Evolutionary conservation across 1,140 invertebrate genomes (phyloP), one percentile per base, ranked within the genome.

Genomic region (Sycophaga agraensis): DNA sequence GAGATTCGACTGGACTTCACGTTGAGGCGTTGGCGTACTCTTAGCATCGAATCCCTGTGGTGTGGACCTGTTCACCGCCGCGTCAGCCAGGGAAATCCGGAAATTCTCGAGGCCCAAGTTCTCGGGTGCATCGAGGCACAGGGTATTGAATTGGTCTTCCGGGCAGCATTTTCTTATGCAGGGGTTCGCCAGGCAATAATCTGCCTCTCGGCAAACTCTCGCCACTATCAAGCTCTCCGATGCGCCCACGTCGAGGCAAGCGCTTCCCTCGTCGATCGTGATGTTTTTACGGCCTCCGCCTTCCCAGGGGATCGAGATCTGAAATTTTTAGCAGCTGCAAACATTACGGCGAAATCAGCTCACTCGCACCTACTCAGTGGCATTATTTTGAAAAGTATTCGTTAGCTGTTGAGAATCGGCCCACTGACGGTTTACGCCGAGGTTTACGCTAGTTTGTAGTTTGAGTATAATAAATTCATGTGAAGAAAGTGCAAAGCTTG

Each of bases 151-250:
- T 17, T 53, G 21, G 19, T 55, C 31, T n/a, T 71, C 68, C 7
- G 43, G 16, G 24, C 69, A 73, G 53, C 72, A 73, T 45, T 74
- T 74, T 34, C 59, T 68, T 21, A 74, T 21, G 50, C 72, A 73
- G 1, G 40, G 11, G 11, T 69, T 59, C 0, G 12, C 11, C 5
- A 19, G 8, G 16, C 72, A 74, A 8, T 60, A 66, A 19, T 65
- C 46, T 3, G 24, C 9, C 9, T 40, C 26, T 2, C 42, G 43
- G 43, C 73, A 74, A 1, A 65, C 31, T 2, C 72, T 63, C 8
- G 45, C 43, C 4, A 73, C 8, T 5, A 37, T 9, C 0, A 9
- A 9, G 8, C 14, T 51, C 2, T 11, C n/a, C 16, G 46, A 39
- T 21, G 16, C n/a, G 4, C 5, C 24, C 48, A 14, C 42, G 50